A percentile compares a stretch with the other conserved stretches of the same genome.
These are phyloP conservation scores for Bombus haemorrhoidalis DNA, from an alignment of 1,140 invertebrate genomes.

Conservation along the genomic window DNA sequence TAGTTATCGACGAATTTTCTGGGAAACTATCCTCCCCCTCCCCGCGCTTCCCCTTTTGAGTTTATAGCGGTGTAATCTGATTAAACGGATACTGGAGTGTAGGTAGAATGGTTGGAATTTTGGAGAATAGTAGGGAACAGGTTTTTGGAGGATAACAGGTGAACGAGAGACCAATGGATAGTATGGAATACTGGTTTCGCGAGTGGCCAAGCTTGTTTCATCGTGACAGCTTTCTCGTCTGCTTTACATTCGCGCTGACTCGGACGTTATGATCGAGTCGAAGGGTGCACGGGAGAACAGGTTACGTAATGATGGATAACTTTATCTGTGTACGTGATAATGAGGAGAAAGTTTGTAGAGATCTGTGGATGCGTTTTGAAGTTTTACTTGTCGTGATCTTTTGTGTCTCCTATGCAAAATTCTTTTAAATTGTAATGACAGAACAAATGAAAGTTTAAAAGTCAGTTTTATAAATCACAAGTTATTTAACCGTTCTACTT, in stretches of 20 bases:
- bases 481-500: too few relatives aligned
- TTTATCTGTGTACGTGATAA: background rate
- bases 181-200: slow-evolving; percentile 25
- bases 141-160: slow-evolving; percentile 40
- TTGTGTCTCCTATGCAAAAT: too few relatives aligned
- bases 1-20: background rate
- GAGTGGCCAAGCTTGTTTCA: slow-evolving; percentile 17
- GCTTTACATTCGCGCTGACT: slow-evolving; percentile 34
- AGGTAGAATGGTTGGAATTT: background rate
- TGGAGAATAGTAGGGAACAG: slow-evolving; percentile 46
- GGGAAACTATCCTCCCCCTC: background rate
- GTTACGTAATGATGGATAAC: slow-evolving; percentile 19
- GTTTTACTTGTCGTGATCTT: too few relatives aligned
- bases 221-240: background rate
- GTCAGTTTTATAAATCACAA: too few relatives aligned
- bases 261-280: background rate
- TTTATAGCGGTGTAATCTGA: slow-evolving; percentile 44
- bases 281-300: slow-evolving; percentile 19
- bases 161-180: slow-evolving; percentile 16
- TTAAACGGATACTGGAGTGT: slow-evolving; percentile 38
- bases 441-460: too few relatives aligned
- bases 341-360: background rate
- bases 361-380: too few relatives aligned
- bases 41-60: too few relatives aligned
- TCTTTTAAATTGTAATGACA: too few relatives aligned